Base-by-base conservation (phyloP, 2,113 vertebrate genomes). In the Arothron firmamentum region DNA sequence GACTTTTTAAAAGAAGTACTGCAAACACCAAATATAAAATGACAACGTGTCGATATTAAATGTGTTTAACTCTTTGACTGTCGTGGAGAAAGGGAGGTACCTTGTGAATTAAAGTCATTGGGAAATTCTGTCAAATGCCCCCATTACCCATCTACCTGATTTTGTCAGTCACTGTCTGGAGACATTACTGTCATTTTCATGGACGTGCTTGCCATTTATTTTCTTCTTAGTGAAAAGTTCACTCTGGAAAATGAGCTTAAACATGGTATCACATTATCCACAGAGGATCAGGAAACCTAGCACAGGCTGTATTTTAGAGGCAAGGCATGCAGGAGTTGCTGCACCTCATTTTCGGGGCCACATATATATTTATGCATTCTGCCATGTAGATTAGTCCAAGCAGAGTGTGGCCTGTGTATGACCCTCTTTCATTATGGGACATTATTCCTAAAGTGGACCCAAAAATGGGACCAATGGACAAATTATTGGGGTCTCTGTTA, bases 281-380 rank as follows among this genome's bases (percentile, higher is more conserved):
- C 34, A 11, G 34, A 38, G 34, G 34, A 38, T 28, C 7, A 38
- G 11, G 34, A 38, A 38, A 38, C 34, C 34, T 38, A 11, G 34
- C 28, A 31, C 28, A 31, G 28, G 5, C 28, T 31, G 8, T 46
- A 5, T 9, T 31, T 14, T 5, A 11, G 43, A 5, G 43, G 43
- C 17, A 46, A 16, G 2, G 17, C 15, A 47, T 1, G 45, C 34
- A 11, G 8, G 34, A 12, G 34, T 38, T 12, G 34, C 9, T 38
- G 34, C 9, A 12, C 6, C 6, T 38, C 10, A 38, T 38, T 38
- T 11, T 38, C 8, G 25, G 45, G 45, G 16, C 45, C 13, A 46
- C 65, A 79, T 85, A 77, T 74, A 77, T 84, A 84, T 83, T 83
- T 65, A 78, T 66, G 70, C 59, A 59, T 50, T 59, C 69, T 75